Percentiles rank a stretch among this genome's conserved stretches.
These are phyloP conservation scores for Cryptus viduatorius DNA, from an alignment of 2,888 invertebrate genomes.

Conservation along the genomic window DNA sequence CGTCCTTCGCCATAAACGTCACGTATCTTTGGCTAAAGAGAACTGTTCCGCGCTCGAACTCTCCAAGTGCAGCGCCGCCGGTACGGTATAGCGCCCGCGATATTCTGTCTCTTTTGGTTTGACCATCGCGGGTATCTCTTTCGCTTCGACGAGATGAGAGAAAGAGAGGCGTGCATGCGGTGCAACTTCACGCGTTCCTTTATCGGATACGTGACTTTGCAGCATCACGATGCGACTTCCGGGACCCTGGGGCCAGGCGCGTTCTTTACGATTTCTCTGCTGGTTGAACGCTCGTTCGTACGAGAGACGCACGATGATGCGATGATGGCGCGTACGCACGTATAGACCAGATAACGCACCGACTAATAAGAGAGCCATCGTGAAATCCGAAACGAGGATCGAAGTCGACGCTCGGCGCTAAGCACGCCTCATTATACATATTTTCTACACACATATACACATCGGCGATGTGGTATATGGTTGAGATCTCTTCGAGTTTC, in stretches of 20 bases:
- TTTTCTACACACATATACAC: slow-evolving; percentile 53
- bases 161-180: slow-evolving; percentile 51
- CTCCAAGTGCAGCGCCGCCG: slow-evolving; percentile 55
- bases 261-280: slow-evolving; percentile 52
- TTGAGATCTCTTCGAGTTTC: not conserved
- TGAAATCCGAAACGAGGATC: slow-evolving; percentile 64
- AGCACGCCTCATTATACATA: slow-evolving; percentile 69
- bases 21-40: slow-evolving; percentile 80
- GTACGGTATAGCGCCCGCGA: slow-evolving; percentile 38
- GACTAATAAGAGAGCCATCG: slow-evolving; percentile 48
- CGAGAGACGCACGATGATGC: slow-evolving; percentile 16
- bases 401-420: slow-evolving; percentile 58
- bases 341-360: slow-evolving; percentile 28
- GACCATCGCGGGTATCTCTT: slow-evolving; percentile 40
- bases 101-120: slow-evolving; percentile 35
- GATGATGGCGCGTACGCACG: slow-evolving; percentile 28
- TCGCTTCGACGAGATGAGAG: slow-evolving; percentile 57
- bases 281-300: slow-evolving; percentile 18
- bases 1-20: slow-evolving; percentile 80
- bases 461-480: not conserved
- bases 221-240: slow-evolving; percentile 71
- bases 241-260: slow-evolving; percentile 62
- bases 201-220: slow-evolving; percentile 76
- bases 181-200: slow-evolving; percentile 68
- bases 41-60: slow-evolving; percentile 72